Evolutionary conservation across 2,888 invertebrate species (phyloP), one percentile per base, ranked within the genome.

Genomic region (Caenorhabditis macrosperma): DNA sequence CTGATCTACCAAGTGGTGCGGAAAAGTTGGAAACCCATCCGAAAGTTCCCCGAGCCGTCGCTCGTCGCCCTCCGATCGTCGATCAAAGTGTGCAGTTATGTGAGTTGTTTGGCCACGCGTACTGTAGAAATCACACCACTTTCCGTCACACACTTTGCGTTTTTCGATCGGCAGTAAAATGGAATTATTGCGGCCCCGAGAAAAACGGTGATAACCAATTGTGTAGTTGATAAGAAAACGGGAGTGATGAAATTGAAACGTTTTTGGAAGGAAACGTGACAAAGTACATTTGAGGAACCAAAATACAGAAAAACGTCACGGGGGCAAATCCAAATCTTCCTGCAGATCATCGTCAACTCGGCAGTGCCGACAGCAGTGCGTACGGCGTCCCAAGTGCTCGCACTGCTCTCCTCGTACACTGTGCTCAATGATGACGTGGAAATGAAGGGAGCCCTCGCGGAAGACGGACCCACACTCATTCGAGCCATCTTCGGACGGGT

Each of bases 21-120:
- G 35, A 82, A 84, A 44, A 78, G 82, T 17, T 84, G 81, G 85
- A 82, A 81, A 57, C 28, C 68, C 33, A 61, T 83, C 15, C 28
- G 81, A 10, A 38, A 41, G 26, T 64, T 48, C 20, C 41, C 48
- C 5, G 76, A 76, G 7, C 71, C 48, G 9, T 75, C 81, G 9
- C 10, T 72, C 6, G 17, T 9, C 10, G 76, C 69, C 4, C 46
- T 81, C 1, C 30, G 48, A n/a, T 48, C 52, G n/a, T 33, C 78
- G 7, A 46, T 81, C 44, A 76, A 64, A 15, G 30, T 84, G 6
- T 78, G 78, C 35, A 68, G 61, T 35, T 59, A 33, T 64, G 82
- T 84, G 24, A 55, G 75, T 77, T 33, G 20, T 33, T 64, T 17
- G 3, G 15, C 9, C 9, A 38, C 38, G n/a, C n/a, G n/a, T n/a